Base-by-base conservation (phyloP, 2,113 vertebrate species). In the Cyanocitta stelleri region DNA sequence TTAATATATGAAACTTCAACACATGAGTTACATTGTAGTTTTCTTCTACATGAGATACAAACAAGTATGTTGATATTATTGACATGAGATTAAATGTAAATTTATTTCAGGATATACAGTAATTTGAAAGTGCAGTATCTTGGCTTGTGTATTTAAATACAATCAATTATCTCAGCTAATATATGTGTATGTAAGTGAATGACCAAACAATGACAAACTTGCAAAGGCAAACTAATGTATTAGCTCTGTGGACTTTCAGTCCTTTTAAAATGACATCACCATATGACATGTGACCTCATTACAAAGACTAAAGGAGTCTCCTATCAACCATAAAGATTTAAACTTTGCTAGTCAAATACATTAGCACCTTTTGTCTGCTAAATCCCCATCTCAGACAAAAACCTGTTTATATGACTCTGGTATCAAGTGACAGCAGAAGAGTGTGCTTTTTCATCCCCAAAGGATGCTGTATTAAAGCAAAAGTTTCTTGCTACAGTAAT, bases 241-340 rank as follows among this genome's bases (percentile, higher is more conserved):
- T 59, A 39, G 85, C 46, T 89, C 56, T 37, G 22, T n/a, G 62
- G 67, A 52, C 52, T 68, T 86, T 67, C 62, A 86, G 46, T 71
- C 83, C 49, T 89, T 79, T 91, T 48, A 24, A 83, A 93, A 92
- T 95, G 83, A 86, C 83, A 95, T 89, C 93, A 91, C 79, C 61
- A 14, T 48, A 54, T 55, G 66, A 85, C 73, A 63, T 52, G 46
- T 92, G 80, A 93, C 87, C 92, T 96, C 48, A 17, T 61, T 69
- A 85, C 63, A 73, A 89, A 87, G 89, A 64, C 77, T 92, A 22
- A 69, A 92, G 32, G 61, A 78, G 32, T 63, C 49, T 95, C 55
- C 85, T 77, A 73, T 78, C 83, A 90, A 33, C 52, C 74, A 51
- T 80, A 58, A 93, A 94, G 63, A 81, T 85, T 74, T 87, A 71